These are phyloP conservation scores for Coelogynopora nodosa DNA, from an alignment of 2,888 invertebrate species.

Conservation along the genomic window DNA sequence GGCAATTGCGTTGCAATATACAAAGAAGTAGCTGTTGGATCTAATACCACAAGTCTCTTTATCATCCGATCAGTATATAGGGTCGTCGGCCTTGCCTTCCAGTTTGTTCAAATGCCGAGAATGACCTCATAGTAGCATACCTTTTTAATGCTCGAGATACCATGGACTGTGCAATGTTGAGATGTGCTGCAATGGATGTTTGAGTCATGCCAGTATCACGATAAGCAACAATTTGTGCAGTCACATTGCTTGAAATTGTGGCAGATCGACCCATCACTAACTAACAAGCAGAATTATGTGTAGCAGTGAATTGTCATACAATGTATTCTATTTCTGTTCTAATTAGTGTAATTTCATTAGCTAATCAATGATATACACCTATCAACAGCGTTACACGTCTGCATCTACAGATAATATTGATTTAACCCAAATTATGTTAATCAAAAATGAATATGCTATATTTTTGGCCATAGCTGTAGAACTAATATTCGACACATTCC, in stretches of 20 bases:
- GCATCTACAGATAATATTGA: too few relatives aligned
- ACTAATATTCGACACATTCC: too few relatives aligned
- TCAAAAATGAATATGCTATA: too few relatives aligned
- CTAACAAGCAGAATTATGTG: not conserved
- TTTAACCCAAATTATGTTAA: too few relatives aligned
- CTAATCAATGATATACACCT: too few relatives aligned
- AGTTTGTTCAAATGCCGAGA: not conserved
- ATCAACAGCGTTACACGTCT: too few relatives aligned
- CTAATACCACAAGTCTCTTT: not conserved
- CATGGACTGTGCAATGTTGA: not conserved
- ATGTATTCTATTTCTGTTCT: not conserved
- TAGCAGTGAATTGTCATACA: not conserved
- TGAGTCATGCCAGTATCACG: not conserved
- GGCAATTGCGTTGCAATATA: not conserved
- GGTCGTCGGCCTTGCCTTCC: not conserved
- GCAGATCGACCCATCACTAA: not conserved
- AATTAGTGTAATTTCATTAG: not conserved
- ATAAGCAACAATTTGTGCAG: not conserved
- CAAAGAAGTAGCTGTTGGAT: not conserved
- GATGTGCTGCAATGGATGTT: not conserved
- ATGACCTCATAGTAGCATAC: not conserved
- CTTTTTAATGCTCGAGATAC: not conserved
- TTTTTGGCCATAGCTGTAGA: too few relatives aligned
- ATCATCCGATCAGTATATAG: not conserved
- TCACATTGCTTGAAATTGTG: not conserved